Percentiles rank a stretch among this genome's conserved stretches.
These are phyloP conservation scores for Papilio glaucus DNA, from an alignment of 1,140 invertebrate species.

Conservation along the genomic window DNA sequence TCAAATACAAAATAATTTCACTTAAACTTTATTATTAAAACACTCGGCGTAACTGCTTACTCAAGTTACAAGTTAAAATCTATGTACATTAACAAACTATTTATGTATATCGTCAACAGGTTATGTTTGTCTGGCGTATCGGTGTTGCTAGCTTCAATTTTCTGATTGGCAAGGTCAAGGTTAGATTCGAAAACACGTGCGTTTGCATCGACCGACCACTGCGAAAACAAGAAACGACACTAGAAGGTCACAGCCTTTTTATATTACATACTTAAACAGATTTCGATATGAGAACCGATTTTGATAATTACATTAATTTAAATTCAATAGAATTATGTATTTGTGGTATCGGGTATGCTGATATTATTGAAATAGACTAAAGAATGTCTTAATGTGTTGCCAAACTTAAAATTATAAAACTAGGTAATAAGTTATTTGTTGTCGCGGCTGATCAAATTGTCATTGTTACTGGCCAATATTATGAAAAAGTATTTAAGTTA, in stretches of 20 bases:
- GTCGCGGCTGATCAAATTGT: too few species aligned
- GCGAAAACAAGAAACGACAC: conserved; percentile 37
- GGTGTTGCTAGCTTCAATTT: conserved; percentile 20
- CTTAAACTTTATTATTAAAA: too few species aligned
- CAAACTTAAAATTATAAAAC: too few species aligned
- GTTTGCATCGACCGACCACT: conserved; percentile 26
- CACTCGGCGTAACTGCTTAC: too few species aligned
- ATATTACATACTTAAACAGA: background rate
- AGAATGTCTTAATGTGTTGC: too few species aligned
- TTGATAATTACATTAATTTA: background rate
- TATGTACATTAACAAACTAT: background rate
- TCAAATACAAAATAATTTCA: too few species aligned
- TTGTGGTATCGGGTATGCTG: background rate
- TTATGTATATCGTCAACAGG: background rate
- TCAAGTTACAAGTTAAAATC: background rate
- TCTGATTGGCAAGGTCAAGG: conserved; percentile 20
- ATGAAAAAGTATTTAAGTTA: background rate
- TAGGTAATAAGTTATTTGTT: too few species aligned
- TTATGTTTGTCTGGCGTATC: conserved; percentile 1
- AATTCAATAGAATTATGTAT: background rate
- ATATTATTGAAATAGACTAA: too few species aligned
- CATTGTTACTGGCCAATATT: background rate
- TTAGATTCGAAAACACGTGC: conserved; percentile 13
- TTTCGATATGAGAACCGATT: background rate
- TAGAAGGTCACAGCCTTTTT: conserved; percentile 38